Conservation (phyloP, 2,888 invertebrate species). For the Sarcophaga rosellei region DNA sequence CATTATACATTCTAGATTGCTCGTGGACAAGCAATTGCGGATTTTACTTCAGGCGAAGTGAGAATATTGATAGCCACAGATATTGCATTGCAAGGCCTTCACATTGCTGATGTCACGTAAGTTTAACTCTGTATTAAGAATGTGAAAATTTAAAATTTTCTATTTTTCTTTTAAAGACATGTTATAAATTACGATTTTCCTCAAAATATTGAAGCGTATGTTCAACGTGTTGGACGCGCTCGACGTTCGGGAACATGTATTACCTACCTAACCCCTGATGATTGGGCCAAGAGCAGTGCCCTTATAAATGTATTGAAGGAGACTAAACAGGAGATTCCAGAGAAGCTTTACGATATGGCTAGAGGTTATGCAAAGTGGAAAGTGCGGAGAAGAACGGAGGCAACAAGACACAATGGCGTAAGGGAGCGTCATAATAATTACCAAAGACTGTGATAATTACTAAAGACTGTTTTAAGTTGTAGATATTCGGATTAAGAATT, state of each 20-base stretch:
- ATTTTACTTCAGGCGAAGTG: slow-evolving; percentile 90
- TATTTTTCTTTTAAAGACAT: slow-evolving; percentile 79
- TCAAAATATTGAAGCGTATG: slow-evolving; percentile 95
- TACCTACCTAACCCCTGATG: slow-evolving; percentile 89
- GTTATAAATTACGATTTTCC: slow-evolving; percentile 97
- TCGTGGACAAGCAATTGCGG: slow-evolving; percentile 90
- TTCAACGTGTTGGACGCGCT: slow-evolving; percentile 95
- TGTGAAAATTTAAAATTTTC: background rate
- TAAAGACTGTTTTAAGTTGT: no score
- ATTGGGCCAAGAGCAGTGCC: slow-evolving; percentile 91
- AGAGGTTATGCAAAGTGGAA: slow-evolving; percentile 87
- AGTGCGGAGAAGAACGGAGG: slow-evolving; percentile 83
- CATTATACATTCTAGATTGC: slow-evolving; percentile 82
- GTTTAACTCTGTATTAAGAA: slow-evolving; percentile 8
- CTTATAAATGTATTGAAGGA: slow-evolving; percentile 93
- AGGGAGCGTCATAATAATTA: slow-evolving; percentile 69
- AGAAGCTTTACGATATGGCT: slow-evolving; percentile 89
- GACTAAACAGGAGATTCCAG: slow-evolving; percentile 91
- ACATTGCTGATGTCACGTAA: slow-evolving; percentile 92
- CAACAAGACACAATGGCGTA: slow-evolving; percentile 70
- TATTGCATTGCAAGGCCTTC: slow-evolving; percentile 96
- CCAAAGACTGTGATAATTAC: slow-evolving; percentile 62
- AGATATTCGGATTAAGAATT: no score
- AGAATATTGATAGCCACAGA: slow-evolving; percentile 96
- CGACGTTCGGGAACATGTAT: slow-evolving; percentile 92